Evolutionary conservation across 2,888 invertebrate genomes (phyloP), one percentile per base, ranked within the genome.

Genomic region (Epinotia brunnichana): DNA sequence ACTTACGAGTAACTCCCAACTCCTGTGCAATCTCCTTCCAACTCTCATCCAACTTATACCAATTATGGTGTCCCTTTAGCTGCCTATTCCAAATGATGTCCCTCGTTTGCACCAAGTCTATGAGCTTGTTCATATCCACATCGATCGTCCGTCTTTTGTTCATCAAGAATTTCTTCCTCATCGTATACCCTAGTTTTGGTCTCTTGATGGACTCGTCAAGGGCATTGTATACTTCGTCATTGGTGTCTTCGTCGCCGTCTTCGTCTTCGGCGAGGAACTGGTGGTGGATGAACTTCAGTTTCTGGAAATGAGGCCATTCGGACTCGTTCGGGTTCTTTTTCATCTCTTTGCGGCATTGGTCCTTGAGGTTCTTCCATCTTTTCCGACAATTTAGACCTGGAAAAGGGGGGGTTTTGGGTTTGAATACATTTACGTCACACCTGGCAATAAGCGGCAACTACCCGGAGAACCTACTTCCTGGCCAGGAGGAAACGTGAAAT

Each of bases 311-410:
- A 0, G 91, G 92, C 91, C 92, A 92, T 73, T 93, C 92, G 3
- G 92, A 92, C 3, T 87, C 86, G 59, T 75, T 82, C 0, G 90
- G 86, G 64, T 86, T 85, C 67, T 92, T 93, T 75, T 92, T 92
- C 87, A 92, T 92, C 79, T 93, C 93, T 75, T 93, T 93, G 17
- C 93, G 86, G 74, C 92, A 93, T 79, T 93, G 92, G 75, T 93
- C 93, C 78, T 93, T 93, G 11, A 93, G 82, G 74, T 93, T 93
- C 81, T 93, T 93, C 93, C 93, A 93, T 87, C 88, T 85, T 74
- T 92, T 93, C 74, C 93, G 84, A 81, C 92, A 93, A 79, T 91
- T 91, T 15, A 91, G 77, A 77, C 89, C 92, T 93, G 87, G 44
- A 90, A 90, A 73, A 53, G 4, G 3, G 17, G 41, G 17, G 15